Evolutionary conservation across 1,140 invertebrate species (phyloP), one percentile per base, ranked within the genome.

Genomic region (Epicauta chinensis): DNA sequence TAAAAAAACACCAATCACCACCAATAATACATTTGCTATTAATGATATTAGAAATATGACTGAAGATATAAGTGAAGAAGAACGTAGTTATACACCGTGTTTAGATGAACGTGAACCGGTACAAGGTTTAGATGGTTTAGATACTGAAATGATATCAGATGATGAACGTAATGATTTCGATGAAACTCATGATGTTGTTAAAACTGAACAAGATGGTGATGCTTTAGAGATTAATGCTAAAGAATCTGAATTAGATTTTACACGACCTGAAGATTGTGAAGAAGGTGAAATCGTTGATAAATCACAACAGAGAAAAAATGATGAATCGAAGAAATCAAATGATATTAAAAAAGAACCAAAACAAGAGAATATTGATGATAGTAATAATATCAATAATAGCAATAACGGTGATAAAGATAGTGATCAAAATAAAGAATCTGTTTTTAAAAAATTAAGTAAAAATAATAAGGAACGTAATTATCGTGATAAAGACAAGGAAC

Each of bases 381-480:
- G 14, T 56, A 45, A 71, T 51, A 56, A 60, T n/a, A n/a, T n/a
- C n/a, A n/a, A n/a, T n/a, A n/a, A n/a, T n/a, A n/a, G n/a, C n/a
- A n/a, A n/a, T n/a, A 51, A 70, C 69, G 57, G 63, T 59, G 56
- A 60, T 52, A 65, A 66, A 49, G 64, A 65, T 39, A 70, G 70
- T 46, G 70, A 53, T 11, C 69, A 70, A 60, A 53, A 52, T 10
- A 73, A 64, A 58, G 64, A 72, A 40, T 69, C 81, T 16, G 71
- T 80, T 0, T 93, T 91, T 73, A 92, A 91, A 60, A 90, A 91
- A 67, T 71, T 88, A 1, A 86, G 85, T 7, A 90, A 87, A 63
- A 84, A 72, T 56, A 83, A 81, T 4, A 90, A 89, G 64, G 87
- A 88, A 55, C 72, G 89, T 44, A 90, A 88, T 61, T 93, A 92